A percentile compares a stretch with the other conserved stretches of the same genome.
phyloP scores from a whole-genome alignment of 2,113 vertebrate species.

The Glareola pratincola region DNA sequence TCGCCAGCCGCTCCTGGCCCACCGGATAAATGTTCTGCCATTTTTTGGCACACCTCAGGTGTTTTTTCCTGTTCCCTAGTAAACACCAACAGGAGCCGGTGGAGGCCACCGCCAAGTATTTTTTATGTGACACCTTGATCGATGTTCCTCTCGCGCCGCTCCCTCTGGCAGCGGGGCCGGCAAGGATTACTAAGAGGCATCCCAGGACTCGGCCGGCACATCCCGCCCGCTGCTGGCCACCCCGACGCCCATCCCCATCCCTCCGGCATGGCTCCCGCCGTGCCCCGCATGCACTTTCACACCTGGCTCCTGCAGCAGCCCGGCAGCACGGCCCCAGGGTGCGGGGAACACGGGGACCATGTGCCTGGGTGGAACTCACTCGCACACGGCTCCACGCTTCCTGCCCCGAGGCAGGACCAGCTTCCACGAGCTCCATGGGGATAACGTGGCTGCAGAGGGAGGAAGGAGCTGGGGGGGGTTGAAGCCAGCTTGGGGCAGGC shows the following conservation, averaged over 20 bases:
- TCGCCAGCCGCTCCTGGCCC: background rate
- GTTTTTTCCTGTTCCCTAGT: background rate
- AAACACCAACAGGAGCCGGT: background rate
- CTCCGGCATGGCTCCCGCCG: background rate
- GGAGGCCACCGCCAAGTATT: background rate
- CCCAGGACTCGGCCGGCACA: background rate
- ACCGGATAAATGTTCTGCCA: background rate
- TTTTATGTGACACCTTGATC: conserved; percentile 17
- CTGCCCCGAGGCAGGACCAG: background rate
- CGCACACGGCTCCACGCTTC: rapidly evolving
- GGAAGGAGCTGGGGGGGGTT: background rate
- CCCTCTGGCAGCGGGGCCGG: background rate
- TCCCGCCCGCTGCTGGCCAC: background rate
- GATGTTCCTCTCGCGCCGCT: background rate
- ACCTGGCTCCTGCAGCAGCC: background rate
- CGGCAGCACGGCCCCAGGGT: rapidly evolving
- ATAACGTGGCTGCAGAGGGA: background rate
- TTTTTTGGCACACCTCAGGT: background rate
- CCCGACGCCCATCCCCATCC: background rate
- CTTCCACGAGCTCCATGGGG: background rate
- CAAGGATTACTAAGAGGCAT: background rate
- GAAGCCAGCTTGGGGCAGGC: background rate
- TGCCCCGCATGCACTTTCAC: rapidly evolving
- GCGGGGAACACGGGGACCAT: background rate
- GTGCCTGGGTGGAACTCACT: background rate